Evolutionary conservation across 2,113 vertebrate genomes (phyloP).

Genomic region (Bos javanicus): DNA sequence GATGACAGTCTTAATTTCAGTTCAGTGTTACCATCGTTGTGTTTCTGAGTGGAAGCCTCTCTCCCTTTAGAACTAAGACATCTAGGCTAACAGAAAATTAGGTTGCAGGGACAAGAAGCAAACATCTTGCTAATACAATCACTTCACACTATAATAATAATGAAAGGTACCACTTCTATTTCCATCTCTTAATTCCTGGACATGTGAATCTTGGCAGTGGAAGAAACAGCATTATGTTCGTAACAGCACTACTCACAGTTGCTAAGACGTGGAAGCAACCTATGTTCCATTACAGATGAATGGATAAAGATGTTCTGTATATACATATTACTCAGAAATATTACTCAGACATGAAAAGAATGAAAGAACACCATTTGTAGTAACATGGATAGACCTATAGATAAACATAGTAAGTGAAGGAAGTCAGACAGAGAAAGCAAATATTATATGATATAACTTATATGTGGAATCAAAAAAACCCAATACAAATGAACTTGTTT

Average conservation of each 20-base stretch:
- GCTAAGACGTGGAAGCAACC: background rate
- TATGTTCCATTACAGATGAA: background rate
- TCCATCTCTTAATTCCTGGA: background rate
- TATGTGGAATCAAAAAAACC: background rate
- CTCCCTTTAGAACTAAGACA: background rate
- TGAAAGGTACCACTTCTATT: background rate
- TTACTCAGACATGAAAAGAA: background rate
- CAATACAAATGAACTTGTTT: background rate
- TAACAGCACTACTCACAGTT: background rate
- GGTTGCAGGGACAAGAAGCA: background rate
- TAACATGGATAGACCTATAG: background rate
- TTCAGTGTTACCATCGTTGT: background rate
- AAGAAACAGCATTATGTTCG: background rate
- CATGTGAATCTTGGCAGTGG: background rate
- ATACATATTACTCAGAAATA: background rate
- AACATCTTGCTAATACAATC: background rate
- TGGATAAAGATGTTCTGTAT: background rate
- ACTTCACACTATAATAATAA: background rate
- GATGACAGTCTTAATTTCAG: background rate
- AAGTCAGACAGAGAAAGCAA: background rate
- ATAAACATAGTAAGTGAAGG: background rate
- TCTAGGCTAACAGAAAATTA: background rate
- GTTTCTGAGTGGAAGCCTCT: background rate
- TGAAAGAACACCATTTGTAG: background rate
- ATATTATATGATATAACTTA: background rate